phyloP scores from a whole-genome alignment of 2,888 invertebrate genomes.

The Tetranychus truncatus region DNA sequence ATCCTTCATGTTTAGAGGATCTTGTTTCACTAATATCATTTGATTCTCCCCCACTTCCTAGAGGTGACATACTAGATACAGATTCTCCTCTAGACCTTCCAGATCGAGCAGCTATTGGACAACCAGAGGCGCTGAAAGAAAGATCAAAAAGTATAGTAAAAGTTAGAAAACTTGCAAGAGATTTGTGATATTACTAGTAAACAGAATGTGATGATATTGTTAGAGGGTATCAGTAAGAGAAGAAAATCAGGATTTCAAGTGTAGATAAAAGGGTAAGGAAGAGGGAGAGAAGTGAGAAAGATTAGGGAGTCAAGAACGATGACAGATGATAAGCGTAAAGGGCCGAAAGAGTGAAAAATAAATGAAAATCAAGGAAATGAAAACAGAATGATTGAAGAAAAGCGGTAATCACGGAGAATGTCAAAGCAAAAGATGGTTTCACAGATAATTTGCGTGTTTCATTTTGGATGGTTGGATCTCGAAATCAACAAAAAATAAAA shows the following conservation, averaged over 20 bases:
- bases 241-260: background rate
- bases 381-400: background rate
- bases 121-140: constrained; percentile 69
- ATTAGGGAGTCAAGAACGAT: background rate
- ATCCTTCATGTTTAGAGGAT: background rate
- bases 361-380: background rate
- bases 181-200: background rate
- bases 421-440: too few species aligned
- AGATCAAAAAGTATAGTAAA: background rate
- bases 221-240: background rate
- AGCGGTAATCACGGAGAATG: background rate
- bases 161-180: background rate
- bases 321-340: background rate
- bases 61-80: constrained; percentile 27
- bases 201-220: background rate
- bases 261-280: background rate
- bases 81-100: constrained; percentile 46
- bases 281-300: background rate
- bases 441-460: too few species aligned
- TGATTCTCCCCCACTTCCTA: constrained; percentile 10
- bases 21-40: background rate
- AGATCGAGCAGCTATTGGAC: constrained; percentile 71
- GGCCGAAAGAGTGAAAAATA: too few species aligned
- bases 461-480: too few species aligned
- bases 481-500: too few species aligned